Evolutionary conservation across 1,140 invertebrate species (phyloP), one percentile per base, ranked within the genome.

Genomic region (Heliconius hewitsoni): DNA sequence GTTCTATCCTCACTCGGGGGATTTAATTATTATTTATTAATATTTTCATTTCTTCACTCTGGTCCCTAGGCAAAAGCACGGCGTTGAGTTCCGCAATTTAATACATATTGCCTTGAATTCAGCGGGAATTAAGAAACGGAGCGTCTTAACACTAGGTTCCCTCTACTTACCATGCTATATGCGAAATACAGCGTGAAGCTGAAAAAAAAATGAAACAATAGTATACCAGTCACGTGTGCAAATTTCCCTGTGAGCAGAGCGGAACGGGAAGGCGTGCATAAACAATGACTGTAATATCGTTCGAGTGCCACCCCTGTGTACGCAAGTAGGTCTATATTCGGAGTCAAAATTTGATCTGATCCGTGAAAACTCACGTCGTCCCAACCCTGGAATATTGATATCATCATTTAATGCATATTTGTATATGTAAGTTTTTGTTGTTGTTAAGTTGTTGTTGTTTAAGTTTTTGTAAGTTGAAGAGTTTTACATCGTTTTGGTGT

Each of bases 291-390:
- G 89, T 98, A 98, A 79, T 94, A 94, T 23, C 90, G 87, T 73
- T 91, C 87, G 8, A 98, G 89, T 30, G 97, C 96, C 8, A 97
- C 95, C 9, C 97, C 97, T 83, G 96, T 96, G 89, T 96, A 97
- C 0, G 97, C 98, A 66, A 98, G 87, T 5, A 97, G 95, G 90
- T 98, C 98, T 75, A 98, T 97, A 90, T 98, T 98, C 2, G 97
- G 97, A 0, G 98, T 98, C 71, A 96, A 96, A 82, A 98, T 97
- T 92, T 98, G 97, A 81, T 97, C 95, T 0, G 96, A 97, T 1
- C 98, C 98, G 91, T 98, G 98, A 88, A 98, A 98, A 83, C 98
- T 97, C 2, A 98, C 97, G 94, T 98, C 98, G 91, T 98, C 97
- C 96, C 97, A 98, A 9, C 98, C 98, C 98, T 98, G 82, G 52